Evolutionary conservation across 2,888 invertebrate genomes (phyloP), one percentile per base, ranked within the genome.

Genomic region (Leucophora obtusa): DNA sequence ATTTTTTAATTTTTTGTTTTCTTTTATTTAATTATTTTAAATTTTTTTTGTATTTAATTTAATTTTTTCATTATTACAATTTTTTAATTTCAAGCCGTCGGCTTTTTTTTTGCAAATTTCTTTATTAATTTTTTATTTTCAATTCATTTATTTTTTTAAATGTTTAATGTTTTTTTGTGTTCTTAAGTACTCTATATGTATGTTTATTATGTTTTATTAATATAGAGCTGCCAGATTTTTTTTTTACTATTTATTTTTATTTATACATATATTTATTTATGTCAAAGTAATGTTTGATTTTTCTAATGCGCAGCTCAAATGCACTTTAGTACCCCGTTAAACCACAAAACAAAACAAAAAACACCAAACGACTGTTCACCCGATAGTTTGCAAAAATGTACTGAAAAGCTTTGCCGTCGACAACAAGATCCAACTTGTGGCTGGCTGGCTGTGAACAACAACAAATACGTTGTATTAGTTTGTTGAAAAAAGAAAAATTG

Each of bases 351-450:
- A 28, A 7, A 28, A 28, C 6, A 28, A 28, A 28, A 28, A 28
- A 28, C 28, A 6, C 4, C 28, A 28, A 63, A 50, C 77, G 65
- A 70, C 17, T 80, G 68, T 63, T 73, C 47, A 63, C 76, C 24
- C 38, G 28, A 51, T 62, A 60, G 77, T 81, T 77, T 69, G 73
- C 77, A 51, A 81, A 81, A 73, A 50, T 72, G 24, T 68, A 78
- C 71, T 78, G 66, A 79, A 79, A 79, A 60, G 51, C 35, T 53
- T 70, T 51, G 35, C 8, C 60, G 68, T 70, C 53, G 70, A 59
- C 70, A 58, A 60, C 70, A 73, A 76, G 76, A 81, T 81, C 69
- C 76, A 81, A 81, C 77, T 81, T 76, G 73, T 70, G 70, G 81
- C 81, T 81, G 80, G 66, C 66, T 68, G 68, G 53, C 43, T 72